Evolutionary conservation across 1,140 invertebrate genomes (phyloP), one percentile per base, ranked within the genome.

Genomic region (Scaptomyza graminum): DNA sequence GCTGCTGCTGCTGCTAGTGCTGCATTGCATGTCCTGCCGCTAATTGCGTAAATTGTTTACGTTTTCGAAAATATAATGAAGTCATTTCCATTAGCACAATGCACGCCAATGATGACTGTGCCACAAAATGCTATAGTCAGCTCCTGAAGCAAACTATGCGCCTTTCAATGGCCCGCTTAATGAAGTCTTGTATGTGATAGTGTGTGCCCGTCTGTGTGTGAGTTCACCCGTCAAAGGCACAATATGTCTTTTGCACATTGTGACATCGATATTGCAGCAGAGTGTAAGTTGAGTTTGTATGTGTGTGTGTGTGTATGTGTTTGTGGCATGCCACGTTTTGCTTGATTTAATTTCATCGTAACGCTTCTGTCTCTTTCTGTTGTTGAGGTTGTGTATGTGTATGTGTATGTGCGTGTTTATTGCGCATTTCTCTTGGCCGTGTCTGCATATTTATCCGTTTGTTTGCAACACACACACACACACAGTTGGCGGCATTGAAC

Each of bases 31-130:
- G 61, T 79, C 69, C 47, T 70, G 59, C 67, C 64, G 88, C 79
- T 89, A 88, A 88, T 88, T 88, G 84, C 84, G 79, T 79, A 88
- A 89, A 88, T 89, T 88, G 84, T 88, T 87, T 88, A 76, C 73
- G 76, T 87, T 88, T 34, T 77, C 67, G 79, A 79, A 88, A 88
- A 88, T 88, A 88, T 88, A 88, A 88, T 83, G 84, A 88, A 88
- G 79, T 88, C 76, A 74, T 89, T 89, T 87, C 73, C 83, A 88
- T 87, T 88, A 87, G 71, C 69, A 83, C 65, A 87, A 87, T 76
- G 68, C 82, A 77, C 47, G 61, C 47, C 81, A 72, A 87, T 74
- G 71, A 87, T 74, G 71, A 81, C 74, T 81, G 37, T 85, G 78
- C 61, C 69, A 62, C 43, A 65, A 72, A 83, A 62, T 59, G 59